Percentiles rank a stretch among this genome's conserved stretches.
Conservation (phyloP, 1,140 invertebrate species). For the Drosophila simulans region DNA sequence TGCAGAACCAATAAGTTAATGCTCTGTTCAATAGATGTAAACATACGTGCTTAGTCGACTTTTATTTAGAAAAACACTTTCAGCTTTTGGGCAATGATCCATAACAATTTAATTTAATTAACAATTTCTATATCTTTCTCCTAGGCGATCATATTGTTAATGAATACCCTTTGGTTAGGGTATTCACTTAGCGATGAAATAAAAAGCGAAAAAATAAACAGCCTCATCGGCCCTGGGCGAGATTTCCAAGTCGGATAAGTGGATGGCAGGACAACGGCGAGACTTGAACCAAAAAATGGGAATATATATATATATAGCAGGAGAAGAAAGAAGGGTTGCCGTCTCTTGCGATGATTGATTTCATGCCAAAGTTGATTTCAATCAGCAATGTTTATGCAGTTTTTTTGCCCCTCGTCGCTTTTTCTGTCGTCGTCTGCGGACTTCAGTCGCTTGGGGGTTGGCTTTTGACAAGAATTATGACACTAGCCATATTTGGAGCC, state of each 20-base stretch:
- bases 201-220: conserved; percentile 11
- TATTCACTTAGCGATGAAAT: conserved; percentile 26
- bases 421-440: conserved; percentile 32
- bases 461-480: conserved; percentile 82
- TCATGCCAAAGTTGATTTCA: conserved; percentile 84
- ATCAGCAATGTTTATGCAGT: conserved; percentile 84
- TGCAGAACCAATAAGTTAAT: conserved; percentile 18
- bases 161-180: conserved; percentile 6
- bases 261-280: conserved; percentile 45
- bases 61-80: background rate
- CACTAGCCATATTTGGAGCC: conserved; percentile 77
- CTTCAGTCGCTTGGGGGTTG: conserved; percentile 70
- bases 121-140: too few relatives aligned
- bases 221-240: conserved; percentile 59
- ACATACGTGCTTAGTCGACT: background rate
- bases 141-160: too few relatives aligned
- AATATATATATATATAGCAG: background rate
- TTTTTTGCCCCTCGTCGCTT: conserved; percentile 48
- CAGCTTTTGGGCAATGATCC: too few relatives aligned
- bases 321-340: conserved; percentile 46
- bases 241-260: conserved; percentile 73
- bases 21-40: background rate
- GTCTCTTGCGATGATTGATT: conserved; percentile 81
- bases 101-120: too few relatives aligned
- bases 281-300: conserved; percentile 29